Evolutionary conservation across 2,113 vertebrate genomes (phyloP), one percentile per base, ranked within the genome.

Genomic region (Alouatta palliata): DNA sequence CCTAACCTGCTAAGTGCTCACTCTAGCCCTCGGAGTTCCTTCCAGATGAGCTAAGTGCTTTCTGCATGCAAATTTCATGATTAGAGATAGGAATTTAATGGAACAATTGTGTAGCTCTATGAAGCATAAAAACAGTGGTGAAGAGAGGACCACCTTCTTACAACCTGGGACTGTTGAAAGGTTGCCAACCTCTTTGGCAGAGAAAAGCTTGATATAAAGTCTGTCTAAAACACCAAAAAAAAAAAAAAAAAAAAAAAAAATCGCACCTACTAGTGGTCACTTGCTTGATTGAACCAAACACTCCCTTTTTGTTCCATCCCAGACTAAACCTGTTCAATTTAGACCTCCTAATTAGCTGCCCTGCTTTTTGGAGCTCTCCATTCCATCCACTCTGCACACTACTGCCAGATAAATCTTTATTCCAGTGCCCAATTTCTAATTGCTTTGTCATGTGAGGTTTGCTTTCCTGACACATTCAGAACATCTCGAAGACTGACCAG

Each of bases 1-100:
- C 66, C 71, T 97, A 94, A 90, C 76, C 87, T 93, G 91, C 73
- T 96, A 94, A 97, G 83, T 95, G 84, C 84, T 90, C 64, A 92
- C 75, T 91, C 25, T 66, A 95, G 70, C 86, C 75, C 64, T 97
- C 13, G 6, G 40, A 95, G 80, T 95, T 95, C 95, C 58, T 97
- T 97, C 81, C 77, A 91, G 73, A 95, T 79, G 82, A 95, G 77
- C 85, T 97, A 95, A 97, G 90, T 93, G 95, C 76, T 85, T 97
- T 96, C 87, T 79, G 73, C 84, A 96, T 96, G 77, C 66, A 97
- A 96, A 96, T 97, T 97, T 98, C 92, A 97, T 97, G 96, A 97
- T 96, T 98, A 86, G 13, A 92, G 58, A 90, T 8, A 77, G 81
- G 37, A 52, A 77, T 95, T 97, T 96, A 94, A 97, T 92, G 85